Conservation (phyloP, 1,140 invertebrate genomes). For the Drosophila kepulauana region DNA sequence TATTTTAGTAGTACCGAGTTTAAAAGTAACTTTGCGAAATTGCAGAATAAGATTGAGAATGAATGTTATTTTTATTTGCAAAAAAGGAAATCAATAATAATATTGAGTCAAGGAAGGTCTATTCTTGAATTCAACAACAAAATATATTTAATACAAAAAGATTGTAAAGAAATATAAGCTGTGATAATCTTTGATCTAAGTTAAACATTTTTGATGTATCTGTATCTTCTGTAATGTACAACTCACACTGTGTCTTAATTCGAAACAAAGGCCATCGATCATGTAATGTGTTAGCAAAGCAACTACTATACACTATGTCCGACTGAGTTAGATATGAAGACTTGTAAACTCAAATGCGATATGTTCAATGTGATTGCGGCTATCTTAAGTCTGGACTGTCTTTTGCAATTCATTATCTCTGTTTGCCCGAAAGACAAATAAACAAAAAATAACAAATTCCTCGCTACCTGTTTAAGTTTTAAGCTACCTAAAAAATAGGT, state of each 20-base stretch:
- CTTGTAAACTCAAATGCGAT: background rate
- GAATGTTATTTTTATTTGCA: too few relatives aligned
- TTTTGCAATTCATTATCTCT: conserved; percentile 73
- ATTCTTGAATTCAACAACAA: too few relatives aligned
- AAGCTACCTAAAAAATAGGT: conserved; percentile 17
- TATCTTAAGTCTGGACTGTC: conserved; percentile 20
- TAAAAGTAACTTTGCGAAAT: too few relatives aligned
- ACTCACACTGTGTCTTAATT: background rate
- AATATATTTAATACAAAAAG: background rate
- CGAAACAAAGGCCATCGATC: conserved; percentile 29
- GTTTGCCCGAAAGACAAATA: conserved; percentile 36
- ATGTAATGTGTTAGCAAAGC: conserved; percentile 13
- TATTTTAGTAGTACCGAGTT: too few relatives aligned
- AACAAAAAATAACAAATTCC: conserved; percentile 17
- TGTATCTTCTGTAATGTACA: conserved; percentile 1
- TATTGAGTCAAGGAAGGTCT: too few relatives aligned
- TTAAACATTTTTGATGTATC: background rate
- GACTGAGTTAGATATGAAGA: conserved; percentile 17
- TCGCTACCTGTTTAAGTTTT: conserved; percentile 49
- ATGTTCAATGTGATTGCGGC: conserved; percentile 10
- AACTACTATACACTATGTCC: background rate
- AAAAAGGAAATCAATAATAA: too few relatives aligned
- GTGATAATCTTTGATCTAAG: too few relatives aligned
- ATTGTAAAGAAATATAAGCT: too few relatives aligned
- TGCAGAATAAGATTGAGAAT: too few relatives aligned